phyloP scores from a whole-genome alignment of 2,797 vertebrate genomes.

The Odontamblyopus rebecca region DNA sequence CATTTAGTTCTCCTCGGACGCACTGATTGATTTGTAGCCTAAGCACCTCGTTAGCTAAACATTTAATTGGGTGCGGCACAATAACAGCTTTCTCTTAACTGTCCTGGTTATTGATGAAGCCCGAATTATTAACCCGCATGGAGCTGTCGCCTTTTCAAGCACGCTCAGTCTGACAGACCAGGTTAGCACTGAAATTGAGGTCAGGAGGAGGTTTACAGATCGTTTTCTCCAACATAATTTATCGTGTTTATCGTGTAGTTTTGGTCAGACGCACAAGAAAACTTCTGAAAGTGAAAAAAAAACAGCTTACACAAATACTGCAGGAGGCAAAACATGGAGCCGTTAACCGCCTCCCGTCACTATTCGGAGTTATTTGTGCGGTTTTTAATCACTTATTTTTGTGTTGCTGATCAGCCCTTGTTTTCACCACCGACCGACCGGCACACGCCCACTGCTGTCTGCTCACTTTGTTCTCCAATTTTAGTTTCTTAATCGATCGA shows the following conservation, averaged over 20 bases:
- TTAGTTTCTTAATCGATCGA: too few relatives aligned
- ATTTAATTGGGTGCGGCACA: conserved; percentile 5
- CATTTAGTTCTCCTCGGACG: conserved; percentile 1
- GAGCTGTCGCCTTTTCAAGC: neutral
- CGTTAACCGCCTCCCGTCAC: too few relatives aligned
- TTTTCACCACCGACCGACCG: too few relatives aligned
- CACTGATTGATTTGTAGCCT: conserved; percentile 9
- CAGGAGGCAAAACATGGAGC: neutral
- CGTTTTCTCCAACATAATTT: too few relatives aligned
- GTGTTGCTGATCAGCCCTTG: too few relatives aligned
- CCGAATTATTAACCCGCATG: neutral
- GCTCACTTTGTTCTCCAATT: too few relatives aligned
- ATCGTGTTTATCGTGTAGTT: too few relatives aligned
- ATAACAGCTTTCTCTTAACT: conserved; percentile 5
- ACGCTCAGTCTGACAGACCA: too few relatives aligned
- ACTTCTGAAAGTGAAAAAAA: neutral
- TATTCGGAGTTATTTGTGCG: too few relatives aligned
- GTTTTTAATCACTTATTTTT: too few relatives aligned
- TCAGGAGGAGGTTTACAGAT: too few relatives aligned
- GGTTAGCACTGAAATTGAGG: neutral
- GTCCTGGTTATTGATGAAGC: conserved; percentile 5
- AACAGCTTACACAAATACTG: neutral
- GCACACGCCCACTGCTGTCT: too few relatives aligned
- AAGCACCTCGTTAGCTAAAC: conserved; percentile 3
- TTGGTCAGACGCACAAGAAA: neutral